Conservation (phyloP, 2,113 vertebrate genomes). For the Piprites chloris region DNA sequence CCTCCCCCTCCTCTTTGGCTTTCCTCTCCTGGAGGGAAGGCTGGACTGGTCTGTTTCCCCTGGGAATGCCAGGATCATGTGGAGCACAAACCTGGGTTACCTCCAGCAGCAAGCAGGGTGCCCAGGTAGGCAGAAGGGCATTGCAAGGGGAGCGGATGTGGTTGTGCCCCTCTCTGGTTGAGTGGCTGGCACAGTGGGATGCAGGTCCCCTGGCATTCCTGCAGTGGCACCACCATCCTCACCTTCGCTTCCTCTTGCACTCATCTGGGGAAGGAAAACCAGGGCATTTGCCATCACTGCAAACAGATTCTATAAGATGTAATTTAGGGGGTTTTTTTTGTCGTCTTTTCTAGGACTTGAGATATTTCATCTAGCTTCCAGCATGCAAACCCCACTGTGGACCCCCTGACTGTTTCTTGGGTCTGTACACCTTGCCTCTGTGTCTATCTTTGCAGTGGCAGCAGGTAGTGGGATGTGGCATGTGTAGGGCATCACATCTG, state of each 20-base stretch:
- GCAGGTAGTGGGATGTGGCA: not conserved
- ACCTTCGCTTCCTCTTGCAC: not conserved
- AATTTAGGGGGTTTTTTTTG: not conserved
- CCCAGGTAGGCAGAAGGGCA: not conserved
- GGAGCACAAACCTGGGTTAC: not conserved
- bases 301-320: not conserved
- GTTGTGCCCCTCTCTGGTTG: accelerated
- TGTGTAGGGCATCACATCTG: accelerated
- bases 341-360: not conserved
- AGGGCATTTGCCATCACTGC: not conserved
- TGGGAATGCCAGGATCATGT: not conserved
- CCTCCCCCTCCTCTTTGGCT: not conserved
- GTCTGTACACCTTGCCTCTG: not conserved
- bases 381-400: not conserved
- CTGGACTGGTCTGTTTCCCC: accelerated
- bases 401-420: not conserved
- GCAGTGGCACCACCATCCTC: not conserved
- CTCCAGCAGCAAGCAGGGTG: not conserved
- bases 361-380: not conserved
- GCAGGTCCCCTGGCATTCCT: not conserved
- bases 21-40: not conserved
- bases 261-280: not conserved
- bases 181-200: accelerated
- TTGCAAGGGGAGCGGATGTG: not conserved
- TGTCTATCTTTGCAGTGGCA: not conserved